Conservation (phyloP, 2,888 invertebrate species). For the Phlogophora meticulosa region DNA sequence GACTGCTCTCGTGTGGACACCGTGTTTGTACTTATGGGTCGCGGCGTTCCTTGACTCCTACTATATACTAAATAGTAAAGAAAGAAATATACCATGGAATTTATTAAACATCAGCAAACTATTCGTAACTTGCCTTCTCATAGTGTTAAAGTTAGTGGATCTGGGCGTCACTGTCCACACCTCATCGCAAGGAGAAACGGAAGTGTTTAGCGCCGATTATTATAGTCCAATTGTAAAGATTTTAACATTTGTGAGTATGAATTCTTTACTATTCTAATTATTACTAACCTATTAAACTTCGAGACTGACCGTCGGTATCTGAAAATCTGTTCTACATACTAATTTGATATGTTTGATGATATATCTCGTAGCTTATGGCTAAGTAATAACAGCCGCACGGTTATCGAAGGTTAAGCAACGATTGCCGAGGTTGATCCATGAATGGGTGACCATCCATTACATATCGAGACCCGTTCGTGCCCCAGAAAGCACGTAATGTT, state of each 20-base stretch:
- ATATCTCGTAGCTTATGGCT: not conserved
- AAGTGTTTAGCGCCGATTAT: conserved; percentile 93
- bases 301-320: not conserved
- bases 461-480: too few relatives aligned
- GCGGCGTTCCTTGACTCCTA: conserved; percentile 94
- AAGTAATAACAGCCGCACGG: too few relatives aligned
- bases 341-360: not conserved
- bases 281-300: not conserved
- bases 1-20: conserved; percentile 97
- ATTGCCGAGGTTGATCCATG: too few relatives aligned
- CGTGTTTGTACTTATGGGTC: conserved; percentile 96
- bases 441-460: too few relatives aligned
- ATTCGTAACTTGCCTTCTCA: conserved; percentile 92
- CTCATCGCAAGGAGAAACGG: conserved; percentile 86
- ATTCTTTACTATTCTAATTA: conserved; percentile 18
- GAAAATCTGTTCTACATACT: not conserved
- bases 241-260: conserved; percentile 95
- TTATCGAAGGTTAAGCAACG: too few relatives aligned
- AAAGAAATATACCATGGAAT: conserved; percentile 95
- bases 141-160: conserved; percentile 93
- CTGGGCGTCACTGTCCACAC: conserved; percentile 92
- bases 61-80: conserved; percentile 94
- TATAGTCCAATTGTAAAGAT: conserved; percentile 95
- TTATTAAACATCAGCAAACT: conserved; percentile 94
- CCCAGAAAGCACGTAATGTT: too few relatives aligned